These are phyloP conservation scores for Amphilophus citrinellus DNA, from an alignment of 2,113 vertebrate species.

Conservation along the genomic window DNA sequence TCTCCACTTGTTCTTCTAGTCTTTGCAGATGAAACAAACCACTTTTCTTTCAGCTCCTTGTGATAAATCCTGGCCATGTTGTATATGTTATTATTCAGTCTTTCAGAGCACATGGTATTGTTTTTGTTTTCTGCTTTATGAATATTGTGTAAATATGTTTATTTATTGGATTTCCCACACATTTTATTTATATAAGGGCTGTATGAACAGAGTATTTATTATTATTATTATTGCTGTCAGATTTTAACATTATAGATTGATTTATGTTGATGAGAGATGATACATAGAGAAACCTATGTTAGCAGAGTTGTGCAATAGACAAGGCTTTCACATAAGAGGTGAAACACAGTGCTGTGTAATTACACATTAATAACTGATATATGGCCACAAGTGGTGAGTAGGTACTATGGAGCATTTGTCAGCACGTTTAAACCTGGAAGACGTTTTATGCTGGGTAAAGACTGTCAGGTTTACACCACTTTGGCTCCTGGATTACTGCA, in stretches of 20 bases:
- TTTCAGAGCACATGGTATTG: conserved; percentile 10
- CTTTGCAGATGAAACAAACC: conserved; percentile 12
- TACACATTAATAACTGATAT: neutral
- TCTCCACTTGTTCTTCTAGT: neutral
- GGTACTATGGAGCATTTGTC: neutral
- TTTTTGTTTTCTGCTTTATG: conserved; percentile 20
- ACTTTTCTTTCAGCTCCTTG: conserved; percentile 1
- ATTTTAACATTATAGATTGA: conserved; percentile 27
- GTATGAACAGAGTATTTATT: conserved; percentile 37
- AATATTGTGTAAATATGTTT: conserved; percentile 57
- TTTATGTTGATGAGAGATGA: conserved; percentile 18
- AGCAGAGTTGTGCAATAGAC: conserved; percentile 14
- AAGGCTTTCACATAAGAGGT: conserved; percentile 5
- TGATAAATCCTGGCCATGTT: conserved; percentile 23
- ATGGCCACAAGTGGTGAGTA: neutral
- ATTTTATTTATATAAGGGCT: conserved; percentile 72
- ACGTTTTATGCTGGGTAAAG: neutral
- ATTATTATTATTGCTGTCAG: conserved; percentile 20
- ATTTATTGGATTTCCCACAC: conserved; percentile 42
- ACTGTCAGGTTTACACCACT: neutral
- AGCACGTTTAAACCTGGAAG: neutral
- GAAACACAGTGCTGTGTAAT: conserved; percentile 5
- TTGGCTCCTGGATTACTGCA: neutral
- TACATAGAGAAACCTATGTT: neutral
- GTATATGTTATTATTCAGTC: conserved; percentile 8